Evolutionary conservation across 2,113 vertebrate genomes (phyloP).

Genomic region (Vulpes lagopus): DNA sequence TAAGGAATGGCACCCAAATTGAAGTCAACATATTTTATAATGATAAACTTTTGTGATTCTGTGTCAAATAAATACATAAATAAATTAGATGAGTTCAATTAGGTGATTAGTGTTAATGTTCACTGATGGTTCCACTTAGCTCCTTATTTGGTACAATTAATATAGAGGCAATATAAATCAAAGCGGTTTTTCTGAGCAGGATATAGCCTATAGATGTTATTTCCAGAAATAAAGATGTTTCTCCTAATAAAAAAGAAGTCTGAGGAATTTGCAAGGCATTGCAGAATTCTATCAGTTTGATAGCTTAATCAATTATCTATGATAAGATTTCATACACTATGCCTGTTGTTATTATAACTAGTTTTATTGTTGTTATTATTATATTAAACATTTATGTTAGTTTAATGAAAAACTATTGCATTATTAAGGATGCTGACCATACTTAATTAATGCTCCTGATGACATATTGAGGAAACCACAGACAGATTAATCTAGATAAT

Average conservation of each 20-base stretch:
- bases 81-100: not conserved
- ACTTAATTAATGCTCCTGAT: conserved; percentile 49
- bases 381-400: conserved; percentile 28
- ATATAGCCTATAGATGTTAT: rapidly evolving
- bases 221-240: not conserved
- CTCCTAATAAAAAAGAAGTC: not conserved
- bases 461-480: conserved; percentile 58
- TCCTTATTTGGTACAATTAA: not conserved
- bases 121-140: not conserved
- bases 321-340: not conserved
- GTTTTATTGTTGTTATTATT: not conserved
- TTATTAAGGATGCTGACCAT: conserved; percentile 18
- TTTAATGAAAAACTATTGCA: not conserved
- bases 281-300: rapidly evolving
- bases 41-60: not conserved
- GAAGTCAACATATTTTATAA: not conserved
- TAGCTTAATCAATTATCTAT: rapidly evolving
- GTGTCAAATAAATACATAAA: not conserved
- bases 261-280: rapidly evolving
- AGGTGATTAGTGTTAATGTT: not conserved
- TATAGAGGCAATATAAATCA: not conserved
- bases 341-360: not conserved
- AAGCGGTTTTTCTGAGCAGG: not conserved
- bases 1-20: not conserved
- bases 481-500: conserved; percentile 41